phyloP scores from a whole-genome alignment of 2,113 vertebrate species.

The Ptyas mucosa region DNA sequence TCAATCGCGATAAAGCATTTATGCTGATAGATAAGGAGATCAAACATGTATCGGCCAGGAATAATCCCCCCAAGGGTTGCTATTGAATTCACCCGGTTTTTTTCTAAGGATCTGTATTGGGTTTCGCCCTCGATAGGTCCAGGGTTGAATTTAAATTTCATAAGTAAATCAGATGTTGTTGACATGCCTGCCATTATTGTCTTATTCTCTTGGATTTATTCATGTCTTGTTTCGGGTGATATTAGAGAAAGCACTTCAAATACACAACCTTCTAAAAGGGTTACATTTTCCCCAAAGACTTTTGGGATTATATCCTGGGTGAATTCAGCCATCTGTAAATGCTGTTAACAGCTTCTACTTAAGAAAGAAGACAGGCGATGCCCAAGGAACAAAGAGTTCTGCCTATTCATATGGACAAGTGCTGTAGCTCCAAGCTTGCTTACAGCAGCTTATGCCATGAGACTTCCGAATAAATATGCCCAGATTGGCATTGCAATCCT shows the following conservation, averaged over 20 bases:
- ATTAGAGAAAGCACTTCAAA: background rate
- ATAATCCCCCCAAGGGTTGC: background rate
- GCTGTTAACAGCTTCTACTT: constrained; percentile 2
- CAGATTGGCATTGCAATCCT: background rate
- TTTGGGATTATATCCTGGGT: constrained; percentile 1
- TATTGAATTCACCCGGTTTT: background rate
- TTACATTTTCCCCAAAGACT: background rate
- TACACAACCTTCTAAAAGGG: background rate
- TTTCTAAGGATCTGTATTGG: constrained; percentile 11
- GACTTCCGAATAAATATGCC: background rate
- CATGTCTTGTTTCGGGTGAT: background rate
- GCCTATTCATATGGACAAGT: background rate
- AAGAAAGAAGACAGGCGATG: background rate
- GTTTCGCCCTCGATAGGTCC: background rate
- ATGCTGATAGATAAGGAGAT: background rate
- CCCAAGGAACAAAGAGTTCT: background rate
- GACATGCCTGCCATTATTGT: background rate
- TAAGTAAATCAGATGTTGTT: background rate
- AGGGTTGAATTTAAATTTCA: constrained; percentile 4
- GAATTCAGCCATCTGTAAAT: background rate
- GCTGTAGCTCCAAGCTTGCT: background rate
- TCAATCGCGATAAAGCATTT: background rate
- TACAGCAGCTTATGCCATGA: background rate
- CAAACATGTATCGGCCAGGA: background rate
- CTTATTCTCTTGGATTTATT: background rate